Conservation (phyloP, 2,888 invertebrate species). For the Augiades crinisus region DNA sequence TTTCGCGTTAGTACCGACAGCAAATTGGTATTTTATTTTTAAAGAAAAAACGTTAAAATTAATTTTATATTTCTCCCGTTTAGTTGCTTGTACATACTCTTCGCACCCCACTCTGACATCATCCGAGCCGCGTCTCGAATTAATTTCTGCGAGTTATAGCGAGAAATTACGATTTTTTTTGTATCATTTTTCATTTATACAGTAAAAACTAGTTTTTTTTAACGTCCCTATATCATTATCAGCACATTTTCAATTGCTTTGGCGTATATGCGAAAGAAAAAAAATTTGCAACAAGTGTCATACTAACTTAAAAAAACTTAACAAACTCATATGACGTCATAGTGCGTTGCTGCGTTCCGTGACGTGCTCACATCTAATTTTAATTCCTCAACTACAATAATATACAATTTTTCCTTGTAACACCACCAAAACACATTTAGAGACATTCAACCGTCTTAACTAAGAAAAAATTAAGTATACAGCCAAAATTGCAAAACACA, state of each 20-base stretch:
- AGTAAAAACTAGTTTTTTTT: slow-evolving; percentile 52
- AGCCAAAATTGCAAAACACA: slow-evolving; percentile 17
- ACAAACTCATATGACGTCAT: slow-evolving; percentile 42
- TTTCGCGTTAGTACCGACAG: slow-evolving; percentile 31
- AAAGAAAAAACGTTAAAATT: too few relatives aligned
- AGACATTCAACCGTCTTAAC: background rate
- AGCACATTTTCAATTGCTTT: slow-evolving; percentile 66
- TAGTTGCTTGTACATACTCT: too few relatives aligned
- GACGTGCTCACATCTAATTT: background rate
- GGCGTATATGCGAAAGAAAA: slow-evolving; percentile 69
- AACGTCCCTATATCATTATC: slow-evolving; percentile 39
- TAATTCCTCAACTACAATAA: slow-evolving; percentile 13
- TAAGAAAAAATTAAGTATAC: slow-evolving; percentile 24
- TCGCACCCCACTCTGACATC: too few relatives aligned
- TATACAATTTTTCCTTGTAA: slow-evolving; percentile 5
- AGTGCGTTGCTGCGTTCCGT: slow-evolving; percentile 3
- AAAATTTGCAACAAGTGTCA: slow-evolving; percentile 64
- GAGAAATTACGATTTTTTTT: slow-evolving; percentile 61
- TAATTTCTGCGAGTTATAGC: too few relatives aligned
- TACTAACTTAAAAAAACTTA: slow-evolving; percentile 70
- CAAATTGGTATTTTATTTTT: too few relatives aligned
- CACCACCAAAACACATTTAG: background rate
- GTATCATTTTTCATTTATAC: slow-evolving; percentile 67
- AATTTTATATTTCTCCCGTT: too few relatives aligned
- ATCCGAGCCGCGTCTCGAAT: too few relatives aligned